Evolutionary conservation across 1,140 invertebrate genomes (phyloP), one percentile per base, ranked within the genome.

Genomic region (Plectrocnemia conspersa): DNA sequence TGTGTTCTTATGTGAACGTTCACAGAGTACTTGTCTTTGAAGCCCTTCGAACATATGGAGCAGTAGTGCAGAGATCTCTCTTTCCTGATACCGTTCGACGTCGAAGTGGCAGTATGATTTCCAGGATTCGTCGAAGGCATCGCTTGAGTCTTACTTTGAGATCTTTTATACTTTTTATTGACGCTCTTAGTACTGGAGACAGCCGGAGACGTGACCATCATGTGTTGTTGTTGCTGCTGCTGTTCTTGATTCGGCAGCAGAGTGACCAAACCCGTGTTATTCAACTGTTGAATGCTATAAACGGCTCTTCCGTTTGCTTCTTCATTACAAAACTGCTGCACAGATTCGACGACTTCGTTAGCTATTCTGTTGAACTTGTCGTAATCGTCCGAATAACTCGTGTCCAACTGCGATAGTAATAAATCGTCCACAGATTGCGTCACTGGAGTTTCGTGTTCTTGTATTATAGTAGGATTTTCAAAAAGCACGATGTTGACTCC

Each of bases 1-100:
- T 94, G 91, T 24, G 90, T 93, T 62, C 91, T 77, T 54, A 93
- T 89, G 70, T 93, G 91, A 18, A 94, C 90, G 63, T 92, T 93
- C 13, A 94, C 89, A 47, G 89, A 92, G 72, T 94, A 93, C 67
- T 93, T 93, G 66, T 93, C 90, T 72, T 94, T 93, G 71, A 94
- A 94, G 1, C 89, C 89, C 68, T 94, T 94, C 54, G 85, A 89
- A 71, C 91, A 94, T 55, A 94, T 91, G 63, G 84, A 89, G 69
- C 91, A 93, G 65, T 93, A 91, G 68, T 93, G 90, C 4, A 93
- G 72, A 0, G 88, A 90, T 23, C 91, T 77, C 68, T 93, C 89
- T 65, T 91, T 92, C 0, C 88, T 74, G 5, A 81, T 78, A 7
- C 76, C 77, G 63, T 79, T 82, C 16, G 74, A 79, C 11, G 76